phyloP scores from a whole-genome alignment of 2,797 vertebrate genomes.

The Enteromius argenteus region DNA sequence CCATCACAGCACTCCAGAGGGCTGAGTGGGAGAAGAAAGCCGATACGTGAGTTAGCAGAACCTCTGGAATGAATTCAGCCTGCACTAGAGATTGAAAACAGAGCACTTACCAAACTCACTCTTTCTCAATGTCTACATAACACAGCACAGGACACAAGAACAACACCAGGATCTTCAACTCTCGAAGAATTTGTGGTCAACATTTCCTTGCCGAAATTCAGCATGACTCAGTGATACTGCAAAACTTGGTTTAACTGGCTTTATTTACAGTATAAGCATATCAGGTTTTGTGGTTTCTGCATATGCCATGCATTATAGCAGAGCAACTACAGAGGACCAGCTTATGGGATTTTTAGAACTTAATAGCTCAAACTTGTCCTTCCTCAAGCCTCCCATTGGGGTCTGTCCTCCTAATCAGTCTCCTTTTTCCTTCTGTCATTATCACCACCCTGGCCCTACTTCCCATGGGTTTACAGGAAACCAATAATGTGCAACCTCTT shows the following conservation, averaged over 20 bases:
- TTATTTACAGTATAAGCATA: neutral
- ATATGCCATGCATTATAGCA: constrained; percentile 24
- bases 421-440: constrained; percentile 35
- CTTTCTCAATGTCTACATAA: neutral
- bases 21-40: constrained; percentile 2
- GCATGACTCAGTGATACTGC: neutral
- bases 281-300: constrained; percentile 14
- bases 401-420: constrained; percentile 1
- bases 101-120: constrained; percentile 8
- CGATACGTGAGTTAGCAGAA: constrained; percentile 5
- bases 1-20: neutral
- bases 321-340: neutral
- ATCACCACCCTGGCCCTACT: constrained; percentile 27
- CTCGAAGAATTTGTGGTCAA: neutral
- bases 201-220: neutral
- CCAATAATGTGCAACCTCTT: constrained; percentile 58
- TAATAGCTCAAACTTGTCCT: constrained; percentile 21
- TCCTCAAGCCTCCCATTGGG: constrained; percentile 6
- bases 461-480: constrained; percentile 27
- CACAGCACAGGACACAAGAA: neutral
- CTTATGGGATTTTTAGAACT: constrained; percentile 9
- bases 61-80: constrained; percentile 39
- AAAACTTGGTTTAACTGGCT: neutral
- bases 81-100: constrained; percentile 31
- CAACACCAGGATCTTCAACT: neutral